Evolutionary conservation across 2,888 invertebrate genomes (phyloP).

Genomic region (Xestoiulus laeticollis): DNA sequence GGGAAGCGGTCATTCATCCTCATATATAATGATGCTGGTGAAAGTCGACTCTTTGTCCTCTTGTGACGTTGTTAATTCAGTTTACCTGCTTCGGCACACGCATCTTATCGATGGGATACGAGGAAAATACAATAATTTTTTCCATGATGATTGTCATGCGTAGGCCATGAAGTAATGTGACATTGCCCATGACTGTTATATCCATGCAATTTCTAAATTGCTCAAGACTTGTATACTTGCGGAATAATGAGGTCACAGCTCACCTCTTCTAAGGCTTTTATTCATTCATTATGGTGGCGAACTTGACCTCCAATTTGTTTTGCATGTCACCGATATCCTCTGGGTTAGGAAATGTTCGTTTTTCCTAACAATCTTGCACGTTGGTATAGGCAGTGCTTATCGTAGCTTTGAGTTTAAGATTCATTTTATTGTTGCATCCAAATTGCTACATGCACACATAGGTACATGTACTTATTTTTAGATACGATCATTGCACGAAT

Average conservation of each 20-base stretch:
- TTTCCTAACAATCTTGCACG: too few relatives aligned
- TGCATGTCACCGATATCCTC: neutral
- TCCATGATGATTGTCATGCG: neutral
- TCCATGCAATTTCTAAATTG: neutral
- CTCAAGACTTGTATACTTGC: too few relatives aligned
- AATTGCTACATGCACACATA: too few relatives aligned
- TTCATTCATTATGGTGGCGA: neutral
- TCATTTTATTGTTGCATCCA: too few relatives aligned
- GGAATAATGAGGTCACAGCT: too few relatives aligned
- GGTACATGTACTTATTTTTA: too few relatives aligned
- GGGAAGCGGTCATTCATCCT: slow-evolving; percentile 14
- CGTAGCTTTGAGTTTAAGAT: too few relatives aligned
- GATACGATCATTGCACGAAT: neutral
- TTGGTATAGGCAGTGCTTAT: too few relatives aligned
- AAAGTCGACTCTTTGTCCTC: neutral
- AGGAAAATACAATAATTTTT: neutral
- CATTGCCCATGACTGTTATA: neutral
- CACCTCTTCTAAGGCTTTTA: neutral
- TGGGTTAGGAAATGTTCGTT: neutral
- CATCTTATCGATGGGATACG: neutral
- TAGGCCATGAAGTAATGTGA: neutral
- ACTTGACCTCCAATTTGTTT: neutral
- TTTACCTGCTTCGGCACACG: neutral
- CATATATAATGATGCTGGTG: neutral
- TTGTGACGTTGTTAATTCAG: neutral